Evolutionary conservation across 1,140 invertebrate genomes (phyloP).

Genomic region (Batillaria attramentaria): DNA sequence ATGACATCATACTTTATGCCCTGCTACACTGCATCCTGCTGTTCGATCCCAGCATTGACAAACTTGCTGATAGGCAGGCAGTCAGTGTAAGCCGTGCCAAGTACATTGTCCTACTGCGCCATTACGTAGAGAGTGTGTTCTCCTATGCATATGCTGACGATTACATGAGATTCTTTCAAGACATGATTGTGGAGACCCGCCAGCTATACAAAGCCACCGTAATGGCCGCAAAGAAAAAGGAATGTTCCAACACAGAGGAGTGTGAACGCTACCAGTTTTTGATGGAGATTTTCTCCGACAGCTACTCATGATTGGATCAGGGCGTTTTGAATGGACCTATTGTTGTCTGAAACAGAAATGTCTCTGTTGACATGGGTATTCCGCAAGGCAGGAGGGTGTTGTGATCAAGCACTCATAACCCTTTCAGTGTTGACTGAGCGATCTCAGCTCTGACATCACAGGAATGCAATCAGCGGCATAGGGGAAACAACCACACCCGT

Average conservation of each 20-base stretch:
- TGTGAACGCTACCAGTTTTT: background rate
- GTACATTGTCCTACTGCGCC: constrained; percentile 88
- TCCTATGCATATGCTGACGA: constrained; percentile 58
- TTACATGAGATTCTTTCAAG: constrained; percentile 42
- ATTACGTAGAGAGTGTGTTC: constrained; percentile 86
- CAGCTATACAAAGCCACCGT: background rate
- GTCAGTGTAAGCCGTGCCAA: constrained; percentile 81
- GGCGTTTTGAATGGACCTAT: too few species aligned
- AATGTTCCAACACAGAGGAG: background rate
- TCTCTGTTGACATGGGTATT: too few species aligned
- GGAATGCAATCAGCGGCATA: too few species aligned
- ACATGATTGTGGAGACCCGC: background rate
- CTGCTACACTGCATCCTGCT: constrained; percentile 90
- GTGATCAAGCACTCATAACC: too few species aligned
- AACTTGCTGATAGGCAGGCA: constrained; percentile 85
- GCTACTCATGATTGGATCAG: too few species aligned
- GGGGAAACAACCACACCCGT: too few species aligned
- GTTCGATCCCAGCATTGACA: constrained; percentile 86
- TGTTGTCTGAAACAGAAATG: too few species aligned
- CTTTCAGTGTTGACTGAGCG: too few species aligned
- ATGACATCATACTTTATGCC: constrained; percentile 79
- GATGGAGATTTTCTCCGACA: too few species aligned
- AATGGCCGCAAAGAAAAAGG: background rate
- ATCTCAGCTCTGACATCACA: too few species aligned
- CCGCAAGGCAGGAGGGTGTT: too few species aligned